These are phyloP conservation scores for Axinella damicornis DNA, from an alignment of 37 sponge, comb jelly and placozoan species.

Conservation along the genomic window DNA sequence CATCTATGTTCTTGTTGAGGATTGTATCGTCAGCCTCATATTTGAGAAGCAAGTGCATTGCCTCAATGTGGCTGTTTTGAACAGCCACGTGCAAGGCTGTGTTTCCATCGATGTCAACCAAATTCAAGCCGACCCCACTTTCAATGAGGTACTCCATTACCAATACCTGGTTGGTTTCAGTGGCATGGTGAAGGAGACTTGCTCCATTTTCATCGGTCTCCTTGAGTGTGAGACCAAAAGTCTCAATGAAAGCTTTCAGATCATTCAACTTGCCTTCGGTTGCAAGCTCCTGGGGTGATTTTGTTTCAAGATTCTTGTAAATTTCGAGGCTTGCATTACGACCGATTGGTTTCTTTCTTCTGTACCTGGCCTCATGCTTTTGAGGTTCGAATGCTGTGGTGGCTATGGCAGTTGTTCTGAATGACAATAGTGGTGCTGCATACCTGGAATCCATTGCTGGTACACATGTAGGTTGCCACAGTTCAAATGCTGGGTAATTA, in stretches of 20 bases:
- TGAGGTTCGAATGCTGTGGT: too few species aligned
- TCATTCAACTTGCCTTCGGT: slow-evolving; percentile 43
- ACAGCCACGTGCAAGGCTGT: slow-evolving; percentile 90
- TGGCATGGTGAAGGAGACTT: slow-evolving; percentile 72
- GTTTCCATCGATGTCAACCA: slow-evolving; percentile 71
- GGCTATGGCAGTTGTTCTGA: too few species aligned
- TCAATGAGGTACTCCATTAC: slow-evolving; percentile 73
- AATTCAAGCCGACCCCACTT: slow-evolving; percentile 61
- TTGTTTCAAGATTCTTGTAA: slow-evolving; percentile 3
- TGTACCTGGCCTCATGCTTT: too few species aligned
- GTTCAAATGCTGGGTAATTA: too few species aligned
- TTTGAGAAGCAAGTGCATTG: slow-evolving; percentile 60
- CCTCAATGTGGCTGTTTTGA: slow-evolving; percentile 21
- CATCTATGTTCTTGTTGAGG: slow-evolving; percentile 44
- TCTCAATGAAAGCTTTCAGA: slow-evolving; percentile 34
- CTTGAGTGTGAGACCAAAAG: slow-evolving; percentile 21
- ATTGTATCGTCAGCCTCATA: slow-evolving; percentile 54
- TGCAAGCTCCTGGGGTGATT: slow-evolving; percentile 46
- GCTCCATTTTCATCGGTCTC: slow-evolving; percentile 32
- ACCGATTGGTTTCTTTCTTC: too few species aligned
- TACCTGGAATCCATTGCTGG: too few species aligned
- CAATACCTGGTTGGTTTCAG: slow-evolving; percentile 49
- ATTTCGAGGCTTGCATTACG: slow-evolving; percentile 15
- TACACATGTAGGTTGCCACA: too few species aligned
- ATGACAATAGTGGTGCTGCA: too few species aligned